Base-by-base conservation (phyloP, 2,888 invertebrate genomes). In the Hyles lineata region DNA sequence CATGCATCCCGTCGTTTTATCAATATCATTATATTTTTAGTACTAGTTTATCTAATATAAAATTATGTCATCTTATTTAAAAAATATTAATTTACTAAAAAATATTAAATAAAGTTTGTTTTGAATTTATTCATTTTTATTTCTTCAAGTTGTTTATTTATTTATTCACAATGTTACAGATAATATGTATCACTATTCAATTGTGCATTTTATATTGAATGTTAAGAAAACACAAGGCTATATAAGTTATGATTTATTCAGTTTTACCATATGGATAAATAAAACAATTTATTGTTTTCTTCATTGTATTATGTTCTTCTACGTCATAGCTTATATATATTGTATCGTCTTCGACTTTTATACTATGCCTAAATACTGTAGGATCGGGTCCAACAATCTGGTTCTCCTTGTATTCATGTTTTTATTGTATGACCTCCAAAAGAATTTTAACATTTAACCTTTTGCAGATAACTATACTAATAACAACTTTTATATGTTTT, bases 351-450 rank as follows among this genome's bases (percentile, higher is more conserved):
- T 62, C 19, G n/a, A 62, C 8, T 32, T n/a, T 62, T 29, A n/a
- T 62, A 3, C 15, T 17, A 8, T 17, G 60, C 23, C 25, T 60
- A 60, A 25, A 25, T 60, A 60, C 23, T 17, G 6, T 25, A 29
- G 29, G 29, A 60, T 25, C 59, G 59, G 9, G 25, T 15, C 25
- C 17, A 23, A 25, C 29, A 60, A 60, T 25, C 61, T 29, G 32
- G 61, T 62, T 62, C 32, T 32, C 25, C 25, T 59, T 23, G 59
- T 59, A 2, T 59, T 8, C 0, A 59, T 23, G 59, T 17, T n/a
- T 55, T 55, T 55, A 55, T 55, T n/a, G 55, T n/a, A 1, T 55
- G 61, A 62, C 61, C 61, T 62, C 32, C 61, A 25, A 15, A 25
- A 25, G 25, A 6, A 4, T 60, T 29, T 60, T 60, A 23, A 60